Evolutionary conservation across 1,140 invertebrate genomes (phyloP).

Genomic region (Asbolus verrucosus): DNA sequence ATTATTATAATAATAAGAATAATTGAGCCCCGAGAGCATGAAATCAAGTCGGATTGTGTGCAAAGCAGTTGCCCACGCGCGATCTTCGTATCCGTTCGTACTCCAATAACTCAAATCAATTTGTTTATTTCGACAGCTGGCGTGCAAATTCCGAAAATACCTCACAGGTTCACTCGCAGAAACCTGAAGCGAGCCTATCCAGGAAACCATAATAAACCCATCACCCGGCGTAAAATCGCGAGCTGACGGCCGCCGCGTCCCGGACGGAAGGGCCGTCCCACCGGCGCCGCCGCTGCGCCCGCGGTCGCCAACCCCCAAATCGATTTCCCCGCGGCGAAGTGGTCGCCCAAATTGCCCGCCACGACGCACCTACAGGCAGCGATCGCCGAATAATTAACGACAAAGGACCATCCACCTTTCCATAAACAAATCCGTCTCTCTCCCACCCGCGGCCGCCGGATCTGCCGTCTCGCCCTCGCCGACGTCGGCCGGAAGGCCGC

Average conservation of each 20-base stretch:
- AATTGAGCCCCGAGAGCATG: too few species aligned
- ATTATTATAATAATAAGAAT: too few species aligned
- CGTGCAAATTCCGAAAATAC: background rate
- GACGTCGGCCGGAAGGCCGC: background rate
- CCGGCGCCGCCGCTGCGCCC: too few species aligned
- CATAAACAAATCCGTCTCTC: background rate
- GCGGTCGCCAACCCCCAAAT: background rate
- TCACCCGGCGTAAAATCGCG: too few species aligned
- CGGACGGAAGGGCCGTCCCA: too few species aligned
- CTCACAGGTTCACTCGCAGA: too few species aligned
- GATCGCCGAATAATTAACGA: conserved; percentile 15
- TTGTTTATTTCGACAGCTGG: background rate
- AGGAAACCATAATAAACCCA: background rate
- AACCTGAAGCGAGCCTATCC: background rate
- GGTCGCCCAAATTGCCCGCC: background rate
- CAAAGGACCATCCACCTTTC: background rate
- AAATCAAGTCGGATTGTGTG: too few species aligned
- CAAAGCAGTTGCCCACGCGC: too few species aligned
- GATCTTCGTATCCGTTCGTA: background rate
- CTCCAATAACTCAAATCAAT: background rate
- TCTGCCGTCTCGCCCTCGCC: conserved; percentile 1
- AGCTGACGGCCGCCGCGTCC: too few species aligned
- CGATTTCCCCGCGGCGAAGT: background rate
- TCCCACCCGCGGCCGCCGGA: background rate
- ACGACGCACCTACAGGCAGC: conserved; percentile 7